Evolutionary conservation across 2,797 vertebrate genomes (phyloP), one percentile per base, ranked within the genome.

Genomic region (Pangasius sanitwongsei): DNA sequence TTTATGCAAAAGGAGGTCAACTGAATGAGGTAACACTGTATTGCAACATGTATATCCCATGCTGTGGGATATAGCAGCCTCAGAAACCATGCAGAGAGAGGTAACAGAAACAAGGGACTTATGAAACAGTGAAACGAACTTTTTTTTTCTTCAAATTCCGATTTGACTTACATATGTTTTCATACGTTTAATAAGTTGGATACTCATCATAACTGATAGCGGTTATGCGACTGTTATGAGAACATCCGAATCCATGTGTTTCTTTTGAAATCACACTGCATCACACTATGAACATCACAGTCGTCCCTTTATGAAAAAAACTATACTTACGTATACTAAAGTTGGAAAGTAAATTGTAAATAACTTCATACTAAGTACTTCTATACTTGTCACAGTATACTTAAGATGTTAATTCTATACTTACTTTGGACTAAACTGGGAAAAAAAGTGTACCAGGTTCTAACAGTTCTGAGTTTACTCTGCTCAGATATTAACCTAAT

Each of bases 21-120:
- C 57, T 83, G 80, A 25, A 87, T 85, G 85, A 83, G 81, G 88
- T 88, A 86, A 88, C 85, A 44, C 63, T 80, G 55, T n/a, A 78
- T 89, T 87, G 86, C 3, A 85, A 67, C 72, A 85, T 59, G 75
- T 57, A 81, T 78, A 65, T 77, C 72, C 63, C 41, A 50, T 41
- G 31, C 74, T 48, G 63, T 34, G 37, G 75, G 41, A 61, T 59
- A 65, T 90, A 65, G 69, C 34, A 7, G 50, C 13, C 34, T 83
- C 1, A 50, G 53, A 70, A 77, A 55, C n/a, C 69, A 83, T 31
- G 50, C 28, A 77, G 34, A 34, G 82, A 80, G 15, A 84, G 53
- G 69, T 75, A 83, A 67, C 34, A 67, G 78, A 81, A 87, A 89
- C 37, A 53, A 89, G 80, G 72, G 53, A 75, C 65, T 31, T 8